Evolutionary conservation across 2,888 invertebrate genomes (phyloP).

Genomic region (Cistogaster globosa): DNA sequence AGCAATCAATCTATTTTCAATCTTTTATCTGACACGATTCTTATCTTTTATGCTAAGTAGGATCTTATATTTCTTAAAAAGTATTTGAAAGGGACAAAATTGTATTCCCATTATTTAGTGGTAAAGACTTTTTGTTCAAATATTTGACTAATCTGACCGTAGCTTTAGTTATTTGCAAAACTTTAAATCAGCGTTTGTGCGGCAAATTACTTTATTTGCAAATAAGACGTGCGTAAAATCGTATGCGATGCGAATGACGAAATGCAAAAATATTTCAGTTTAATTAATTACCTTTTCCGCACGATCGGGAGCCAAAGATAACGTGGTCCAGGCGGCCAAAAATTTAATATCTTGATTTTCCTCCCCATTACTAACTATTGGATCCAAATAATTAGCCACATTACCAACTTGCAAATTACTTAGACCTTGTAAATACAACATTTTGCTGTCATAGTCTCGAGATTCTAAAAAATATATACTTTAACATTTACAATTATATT

Average conservation of each 20-base stretch:
- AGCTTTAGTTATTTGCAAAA: too few relatives aligned
- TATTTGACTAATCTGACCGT: too few relatives aligned
- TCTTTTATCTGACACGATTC: too few relatives aligned
- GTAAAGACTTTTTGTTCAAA: too few relatives aligned
- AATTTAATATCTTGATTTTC: slow-evolving; percentile 84
- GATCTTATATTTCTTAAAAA: too few relatives aligned
- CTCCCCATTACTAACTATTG: slow-evolving; percentile 85
- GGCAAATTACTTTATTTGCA: too few relatives aligned
- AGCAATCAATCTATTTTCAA: too few relatives aligned
- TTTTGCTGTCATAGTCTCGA: slow-evolving; percentile 87
- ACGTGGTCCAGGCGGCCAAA: slow-evolving; percentile 87
- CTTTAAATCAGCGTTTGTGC: too few relatives aligned
- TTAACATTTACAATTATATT: background rate
- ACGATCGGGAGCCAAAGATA: slow-evolving; percentile 84
- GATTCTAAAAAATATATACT: slow-evolving; percentile 84
- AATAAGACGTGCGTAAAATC: too few relatives aligned
- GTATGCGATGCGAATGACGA: slow-evolving; percentile 76
- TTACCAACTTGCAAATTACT: slow-evolving; percentile 86
- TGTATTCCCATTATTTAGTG: too few relatives aligned
- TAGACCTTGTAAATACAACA: slow-evolving; percentile 89
- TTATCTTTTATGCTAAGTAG: too few relatives aligned
- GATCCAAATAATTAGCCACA: slow-evolving; percentile 84
- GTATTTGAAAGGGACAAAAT: too few relatives aligned
- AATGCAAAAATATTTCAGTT: background rate
- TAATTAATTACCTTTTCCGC: slow-evolving; percentile 83